These are phyloP conservation scores for Sciurus vulgaris DNA, from an alignment of 2,797 vertebrate species.

Conservation along the genomic window DNA sequence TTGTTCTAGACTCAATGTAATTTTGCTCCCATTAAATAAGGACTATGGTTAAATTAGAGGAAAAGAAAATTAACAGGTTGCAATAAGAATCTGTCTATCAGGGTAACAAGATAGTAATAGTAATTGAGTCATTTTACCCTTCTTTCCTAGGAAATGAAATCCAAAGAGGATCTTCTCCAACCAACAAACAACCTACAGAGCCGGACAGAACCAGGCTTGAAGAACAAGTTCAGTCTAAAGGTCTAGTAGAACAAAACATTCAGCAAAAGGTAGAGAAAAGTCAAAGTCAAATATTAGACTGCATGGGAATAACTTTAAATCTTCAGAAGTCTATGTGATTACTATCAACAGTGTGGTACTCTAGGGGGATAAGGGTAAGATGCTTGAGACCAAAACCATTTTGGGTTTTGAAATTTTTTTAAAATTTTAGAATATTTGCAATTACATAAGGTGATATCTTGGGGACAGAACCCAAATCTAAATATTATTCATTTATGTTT, in stretches of 20 bases:
- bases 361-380: not conserved
- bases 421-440: not conserved
- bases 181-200: not conserved
- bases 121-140: not conserved
- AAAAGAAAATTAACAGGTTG: conserved; percentile 1
- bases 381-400: not conserved
- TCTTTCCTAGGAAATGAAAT: conserved; percentile 9
- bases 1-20: not conserved
- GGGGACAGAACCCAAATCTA: not conserved
- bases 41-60: not conserved
- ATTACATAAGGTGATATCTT: not conserved
- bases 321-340: not conserved
- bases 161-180: not conserved
- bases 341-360: not conserved
- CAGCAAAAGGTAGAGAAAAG: conserved; percentile 12
- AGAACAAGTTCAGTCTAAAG: not conserved
- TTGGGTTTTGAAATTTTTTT: not conserved
- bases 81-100: conserved; percentile 28
- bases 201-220: not conserved
- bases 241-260: not conserved
- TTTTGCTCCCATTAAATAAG: not conserved
- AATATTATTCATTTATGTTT: not conserved
- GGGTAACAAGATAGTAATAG: not conserved
- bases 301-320: not conserved
- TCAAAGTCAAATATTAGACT: conserved; percentile 10